These are phyloP conservation scores for Sturmia bella DNA, from an alignment of 2,888 invertebrate species.

Conservation along the genomic window DNA sequence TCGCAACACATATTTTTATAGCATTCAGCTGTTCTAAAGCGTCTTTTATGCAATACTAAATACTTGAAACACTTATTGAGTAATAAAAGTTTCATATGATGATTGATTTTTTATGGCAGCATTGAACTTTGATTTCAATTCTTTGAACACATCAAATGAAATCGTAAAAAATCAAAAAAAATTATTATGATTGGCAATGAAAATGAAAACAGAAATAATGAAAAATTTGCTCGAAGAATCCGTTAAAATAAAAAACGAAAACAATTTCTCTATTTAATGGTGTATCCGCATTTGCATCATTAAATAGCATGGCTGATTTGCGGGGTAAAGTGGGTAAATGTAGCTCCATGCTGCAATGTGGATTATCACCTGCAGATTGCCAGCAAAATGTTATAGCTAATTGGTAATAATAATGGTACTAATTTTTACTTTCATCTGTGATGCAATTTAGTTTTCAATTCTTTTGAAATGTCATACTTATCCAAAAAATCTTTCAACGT, in stretches of 20 bases:
- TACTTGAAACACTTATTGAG: slow-evolving; percentile 9
- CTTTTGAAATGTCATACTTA: too few species aligned
- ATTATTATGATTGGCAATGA: slow-evolving; percentile 34
- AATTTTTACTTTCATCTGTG: too few species aligned
- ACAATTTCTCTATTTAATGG: too few species aligned
- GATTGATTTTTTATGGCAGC: slow-evolving; percentile 50
- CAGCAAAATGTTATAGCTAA: too few species aligned
- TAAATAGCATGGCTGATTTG: too few species aligned
- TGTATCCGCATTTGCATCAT: too few species aligned
- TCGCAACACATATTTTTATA: slow-evolving; percentile 11
- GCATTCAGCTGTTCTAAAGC: slow-evolving; percentile 3
- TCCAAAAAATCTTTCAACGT: too few species aligned
- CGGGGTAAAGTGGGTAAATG: too few species aligned
- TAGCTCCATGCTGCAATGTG: too few species aligned
- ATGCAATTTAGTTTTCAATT: too few species aligned
- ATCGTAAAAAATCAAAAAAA: slow-evolving; percentile 23
- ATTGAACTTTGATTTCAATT: slow-evolving; percentile 47
- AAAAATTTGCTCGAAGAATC: background rate
- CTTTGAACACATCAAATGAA: slow-evolving; percentile 22
- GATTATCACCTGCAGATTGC: too few species aligned
- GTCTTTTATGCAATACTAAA: background rate
- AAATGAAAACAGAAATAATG: background rate
- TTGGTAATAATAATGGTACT: too few species aligned
- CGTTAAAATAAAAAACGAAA: background rate
- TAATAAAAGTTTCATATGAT: slow-evolving; percentile 23